These are phyloP conservation scores for Pristionchus mayeri DNA, from an alignment of 2,888 invertebrate genomes.

Conservation along the genomic window DNA sequence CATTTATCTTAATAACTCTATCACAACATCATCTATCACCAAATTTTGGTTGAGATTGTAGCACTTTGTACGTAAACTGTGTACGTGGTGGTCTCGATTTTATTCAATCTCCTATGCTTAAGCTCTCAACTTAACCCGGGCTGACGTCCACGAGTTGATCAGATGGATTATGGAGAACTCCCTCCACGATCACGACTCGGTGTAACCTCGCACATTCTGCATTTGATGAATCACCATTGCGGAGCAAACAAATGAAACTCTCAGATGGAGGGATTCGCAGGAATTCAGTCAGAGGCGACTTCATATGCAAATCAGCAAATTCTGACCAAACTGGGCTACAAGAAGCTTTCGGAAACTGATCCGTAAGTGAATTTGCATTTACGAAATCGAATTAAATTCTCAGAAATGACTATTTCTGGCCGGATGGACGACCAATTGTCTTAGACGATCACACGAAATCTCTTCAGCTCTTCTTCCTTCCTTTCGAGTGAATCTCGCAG, in stretches of 20 bases:
- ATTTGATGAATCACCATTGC: too few relatives aligned
- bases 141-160: neutral
- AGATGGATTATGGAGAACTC: neutral
- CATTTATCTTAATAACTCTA: too few relatives aligned
- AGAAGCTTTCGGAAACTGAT: neutral
- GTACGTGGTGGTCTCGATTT: too few relatives aligned
- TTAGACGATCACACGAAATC: neutral
- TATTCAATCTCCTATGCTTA: too few relatives aligned
- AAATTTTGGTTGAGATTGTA: too few relatives aligned
- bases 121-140: neutral
- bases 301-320: conserved; percentile 15
- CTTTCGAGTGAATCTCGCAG: neutral
- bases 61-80: too few relatives aligned
- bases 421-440: neutral
- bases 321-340: neutral
- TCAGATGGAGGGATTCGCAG: neutral
- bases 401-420: neutral
- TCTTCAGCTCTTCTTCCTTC: neutral
- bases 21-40: too few relatives aligned
- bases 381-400: neutral
- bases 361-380: neutral
- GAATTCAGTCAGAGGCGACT: conserved; percentile 11
- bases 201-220: too few relatives aligned
- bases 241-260: neutral
- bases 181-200: neutral